phyloP scores from a whole-genome alignment of 2,113 vertebrate genomes.

The Panthera leo region DNA sequence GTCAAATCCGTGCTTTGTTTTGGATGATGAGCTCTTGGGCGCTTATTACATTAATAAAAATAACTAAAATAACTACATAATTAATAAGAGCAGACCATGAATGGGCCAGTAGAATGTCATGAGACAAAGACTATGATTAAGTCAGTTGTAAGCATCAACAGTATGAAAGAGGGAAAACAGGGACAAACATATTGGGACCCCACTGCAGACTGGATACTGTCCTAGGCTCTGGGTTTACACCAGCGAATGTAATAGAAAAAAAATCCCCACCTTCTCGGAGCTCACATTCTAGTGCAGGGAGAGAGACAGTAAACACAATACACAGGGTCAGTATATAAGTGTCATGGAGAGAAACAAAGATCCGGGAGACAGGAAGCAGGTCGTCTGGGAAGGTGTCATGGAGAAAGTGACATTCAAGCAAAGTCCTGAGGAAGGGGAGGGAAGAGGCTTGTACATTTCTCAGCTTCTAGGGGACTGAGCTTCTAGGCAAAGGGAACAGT shows the following conservation, averaged over 20 bases:
- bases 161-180: background rate
- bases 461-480: background rate
- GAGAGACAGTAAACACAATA: background rate
- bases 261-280: background rate
- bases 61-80: background rate
- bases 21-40: background rate
- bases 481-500: background rate
- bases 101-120: background rate
- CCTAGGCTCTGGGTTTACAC: background rate
- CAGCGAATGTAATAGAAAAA: background rate
- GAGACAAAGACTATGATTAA: background rate
- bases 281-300: background rate
- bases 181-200: background rate
- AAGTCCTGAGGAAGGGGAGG: background rate
- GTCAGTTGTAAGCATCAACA: background rate
- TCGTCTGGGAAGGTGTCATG: background rate
- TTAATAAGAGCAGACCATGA: constrained; percentile 15
- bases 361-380: background rate
- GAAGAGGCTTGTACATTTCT: background rate
- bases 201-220: background rate
- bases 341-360: background rate
- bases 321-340: background rate
- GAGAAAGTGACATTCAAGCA: background rate
- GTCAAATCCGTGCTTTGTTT: background rate
- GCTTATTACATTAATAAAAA: constrained; percentile 11